Evolutionary conservation across 2,888 invertebrate genomes (phyloP), one percentile per base, ranked within the genome.

Genomic region (Acutogordius australiensis): DNA sequence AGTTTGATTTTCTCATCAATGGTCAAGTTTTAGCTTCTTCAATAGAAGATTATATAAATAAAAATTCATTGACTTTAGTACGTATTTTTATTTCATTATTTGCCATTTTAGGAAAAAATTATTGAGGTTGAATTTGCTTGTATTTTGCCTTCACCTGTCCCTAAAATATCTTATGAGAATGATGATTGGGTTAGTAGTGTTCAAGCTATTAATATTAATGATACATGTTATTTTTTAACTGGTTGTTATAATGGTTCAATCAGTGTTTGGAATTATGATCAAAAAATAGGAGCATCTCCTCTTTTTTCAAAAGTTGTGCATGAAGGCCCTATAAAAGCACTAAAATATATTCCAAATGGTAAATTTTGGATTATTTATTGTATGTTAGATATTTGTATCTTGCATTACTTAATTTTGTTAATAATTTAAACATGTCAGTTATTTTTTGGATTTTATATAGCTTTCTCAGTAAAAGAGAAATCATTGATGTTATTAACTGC

Each of bases 181-280:
- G 23, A 51, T 51, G 51, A 51, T 51, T 51, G 51, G 51, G 51
- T 51, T 51, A 51, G 51, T 23, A n/a, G 18, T 51, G 18, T 51
- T 51, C 18, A 51, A 13, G 4, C 23, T 21, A 21, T 51, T 21
- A 8, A 51, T 51, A 37, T 37, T 13, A 26, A 51, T 8, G 23
- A 51, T n/a, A 4, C n/a, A 8, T n/a, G 4, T 4, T 51, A 21
- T 51, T n/a, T 51, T 51, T 8, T 51, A 26, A 51, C 51, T 21
- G 51, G 51, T 21, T 51, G 51, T 51, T 51, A 51, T 51, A 26
- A 51, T 51, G 23, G 23, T 26, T n/a, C n/a, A 8, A n/a, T 51
- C 8, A 51, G 23, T 23, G 23, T 51, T 4, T 51, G 51, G 51
- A 51, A 4, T 21, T 23, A 51, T n/a, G 37, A 37, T 37, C 8